A percentile compares a stretch with the other conserved stretches of the same genome.
phyloP scores from a whole-genome alignment of 2,797 vertebrate genomes.

The Pangasius mekongensis region DNA sequence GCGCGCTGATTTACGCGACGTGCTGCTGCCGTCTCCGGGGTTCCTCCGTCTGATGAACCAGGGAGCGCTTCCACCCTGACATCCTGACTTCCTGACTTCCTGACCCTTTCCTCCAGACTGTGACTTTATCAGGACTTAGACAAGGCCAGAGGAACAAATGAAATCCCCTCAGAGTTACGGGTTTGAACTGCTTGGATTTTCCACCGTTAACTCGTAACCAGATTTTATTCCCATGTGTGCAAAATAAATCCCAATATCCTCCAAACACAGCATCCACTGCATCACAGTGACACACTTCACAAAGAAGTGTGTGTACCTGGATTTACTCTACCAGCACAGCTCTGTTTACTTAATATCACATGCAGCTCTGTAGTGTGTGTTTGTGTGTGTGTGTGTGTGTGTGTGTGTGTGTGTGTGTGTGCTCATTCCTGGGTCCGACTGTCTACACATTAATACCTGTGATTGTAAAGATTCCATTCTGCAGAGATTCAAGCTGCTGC shows the following conservation, averaged over 20 bases:
- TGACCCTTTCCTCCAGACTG: not conserved
- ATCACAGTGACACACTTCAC: not conserved
- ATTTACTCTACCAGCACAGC: not conserved
- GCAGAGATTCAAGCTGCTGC: conserved; percentile 44
- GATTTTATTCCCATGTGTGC: not conserved
- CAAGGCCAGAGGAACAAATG: not conserved
- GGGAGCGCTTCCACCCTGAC: not conserved
- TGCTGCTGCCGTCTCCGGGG: not conserved
- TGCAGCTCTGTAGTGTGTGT: not conserved
- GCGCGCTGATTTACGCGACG: not conserved
- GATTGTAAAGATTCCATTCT: conserved; percentile 30
- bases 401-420: conserved; percentile 3
- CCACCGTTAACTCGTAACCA: too few relatives aligned
- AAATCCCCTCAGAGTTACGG: not conserved
- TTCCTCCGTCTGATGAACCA: not conserved
- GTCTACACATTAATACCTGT: not conserved
- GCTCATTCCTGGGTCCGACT: not conserved
- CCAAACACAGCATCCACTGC: not conserved
- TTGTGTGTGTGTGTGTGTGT: conserved; percentile 5
- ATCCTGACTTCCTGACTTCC: not conserved
- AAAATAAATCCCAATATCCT: not conserved
- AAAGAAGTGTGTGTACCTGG: not conserved
- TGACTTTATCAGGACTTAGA: not conserved
- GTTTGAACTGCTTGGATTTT: not conserved
- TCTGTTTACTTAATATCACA: not conserved